Evolutionary conservation across 1,140 invertebrate genomes (phyloP).

Genomic region (Geopemphigus sp.): DNA sequence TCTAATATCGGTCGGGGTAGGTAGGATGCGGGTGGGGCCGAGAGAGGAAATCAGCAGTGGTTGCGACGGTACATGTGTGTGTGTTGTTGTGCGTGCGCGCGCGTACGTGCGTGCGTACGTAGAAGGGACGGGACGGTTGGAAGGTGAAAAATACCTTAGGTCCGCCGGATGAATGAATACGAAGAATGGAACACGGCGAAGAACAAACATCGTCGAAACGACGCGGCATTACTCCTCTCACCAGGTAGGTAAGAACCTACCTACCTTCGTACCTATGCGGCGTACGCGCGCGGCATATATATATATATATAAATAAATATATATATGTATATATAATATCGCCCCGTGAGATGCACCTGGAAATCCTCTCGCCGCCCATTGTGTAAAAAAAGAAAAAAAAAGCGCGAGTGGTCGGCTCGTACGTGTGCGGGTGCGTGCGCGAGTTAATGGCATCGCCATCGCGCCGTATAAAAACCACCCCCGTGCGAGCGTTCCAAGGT

Average conservation of each 20-base stretch:
- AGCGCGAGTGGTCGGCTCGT: slow-evolving; percentile 25
- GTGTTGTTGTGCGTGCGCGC: no score
- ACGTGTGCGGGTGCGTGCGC: neutral
- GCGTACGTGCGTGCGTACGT: neutral
- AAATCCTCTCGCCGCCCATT: slow-evolving; percentile 8
- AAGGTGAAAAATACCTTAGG: slow-evolving; percentile 44
- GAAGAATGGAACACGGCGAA: slow-evolving; percentile 44
- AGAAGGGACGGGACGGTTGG: neutral
- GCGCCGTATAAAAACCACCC: neutral
- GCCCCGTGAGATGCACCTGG: slow-evolving; percentile 17
- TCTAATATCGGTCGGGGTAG: no score
- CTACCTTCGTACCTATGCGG: no score
- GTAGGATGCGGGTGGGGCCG: no score
- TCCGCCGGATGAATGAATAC: slow-evolving; percentile 45
- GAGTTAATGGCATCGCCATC: slow-evolving; percentile 39
- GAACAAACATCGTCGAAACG: slow-evolving; percentile 46
- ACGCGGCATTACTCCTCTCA: no score
- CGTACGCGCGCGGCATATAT: neutral
- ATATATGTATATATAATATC: neutral
- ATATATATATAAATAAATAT: neutral
- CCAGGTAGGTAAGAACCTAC: no score
- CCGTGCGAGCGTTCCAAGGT: slow-evolving; percentile 20
- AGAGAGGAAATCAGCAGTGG: no score
- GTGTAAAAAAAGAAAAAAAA: slow-evolving; percentile 14
- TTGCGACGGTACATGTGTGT: no score